Base-by-base conservation (phyloP, 2,888 invertebrate species). In the Danaus chrysippus region DNA sequence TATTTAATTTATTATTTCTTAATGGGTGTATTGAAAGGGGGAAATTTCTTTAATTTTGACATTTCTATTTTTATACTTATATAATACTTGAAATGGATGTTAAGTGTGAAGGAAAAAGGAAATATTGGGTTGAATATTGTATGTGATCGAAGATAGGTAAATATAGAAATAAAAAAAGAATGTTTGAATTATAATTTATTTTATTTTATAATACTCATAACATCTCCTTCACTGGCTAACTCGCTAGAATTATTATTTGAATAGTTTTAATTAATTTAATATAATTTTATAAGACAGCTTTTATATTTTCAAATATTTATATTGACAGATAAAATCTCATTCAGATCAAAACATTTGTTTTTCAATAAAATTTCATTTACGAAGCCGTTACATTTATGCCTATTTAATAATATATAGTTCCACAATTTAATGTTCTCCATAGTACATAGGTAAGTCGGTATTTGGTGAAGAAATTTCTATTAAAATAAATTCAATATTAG, bases 201-300 rank as follows among this genome's bases (percentile, higher is more conserved):
- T 88, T 86, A 87, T 83, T 89, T 87, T 77, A 87, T 88, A 87
- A 87, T 89, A 89, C 81, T 91, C 86, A 81, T 90, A 91, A 91
- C 90, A 91, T 90, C 82, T 82, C 84, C 81, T 74, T 87, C 87
- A 84, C 85, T 80, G 83, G 76, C 90, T 90, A 89, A 84, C 85
- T 87, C 77, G 79, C 90, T 90, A 90, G 83, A 86, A 82, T 86
- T 84, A 84, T 87, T 86, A 87, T 87, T 88, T 84, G 87, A 87
- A 86, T 85, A 83, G 81, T 86, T 34, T 34, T 85, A 81, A 82
- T 65, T 64, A 84, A 84, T 86, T 84, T 81, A 84, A 83, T 86
- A 84, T 86, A 84, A 84, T 86, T 34, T 84, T 86, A 82, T 82
- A 85, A 86, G 82, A 85, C 79, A 84, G 84, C 78, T 85, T 83